phyloP scores from a whole-genome alignment of 53 echinoderm and acorn worm genomes.

The Mesocentrotus franciscanus region DNA sequence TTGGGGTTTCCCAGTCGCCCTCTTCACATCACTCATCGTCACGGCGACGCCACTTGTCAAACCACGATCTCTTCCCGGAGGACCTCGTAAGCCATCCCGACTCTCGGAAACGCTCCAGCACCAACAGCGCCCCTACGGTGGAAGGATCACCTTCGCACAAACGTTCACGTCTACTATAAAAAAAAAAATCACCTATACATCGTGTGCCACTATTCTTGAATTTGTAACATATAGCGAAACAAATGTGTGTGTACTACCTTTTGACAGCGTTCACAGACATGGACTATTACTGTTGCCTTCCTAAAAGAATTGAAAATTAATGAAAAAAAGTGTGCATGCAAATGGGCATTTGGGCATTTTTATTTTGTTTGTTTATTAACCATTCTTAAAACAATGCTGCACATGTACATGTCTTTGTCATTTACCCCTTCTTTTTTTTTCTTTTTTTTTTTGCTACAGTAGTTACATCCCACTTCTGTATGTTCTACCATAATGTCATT shows the following conservation, averaged over 20 bases:
- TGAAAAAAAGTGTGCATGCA: background rate
- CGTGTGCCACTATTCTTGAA: slow-evolving; percentile 22
- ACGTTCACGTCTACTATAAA: slow-evolving; percentile 79
- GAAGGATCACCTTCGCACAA: slow-evolving; percentile 96
- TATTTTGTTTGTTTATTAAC: background rate
- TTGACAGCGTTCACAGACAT: background rate
- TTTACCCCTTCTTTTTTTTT: background rate
- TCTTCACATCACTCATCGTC: slow-evolving; percentile 79
- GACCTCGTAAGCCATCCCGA: slow-evolving; percentile 88
- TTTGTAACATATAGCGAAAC: slow-evolving; percentile 1
- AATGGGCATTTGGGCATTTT: slow-evolving; percentile 1
- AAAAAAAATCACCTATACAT: background rate
- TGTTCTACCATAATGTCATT: background rate
- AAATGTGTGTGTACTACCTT: slow-evolving; percentile 15
- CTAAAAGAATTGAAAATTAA: background rate
- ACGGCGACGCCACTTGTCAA: slow-evolving; percentile 77
- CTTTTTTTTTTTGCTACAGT: background rate
- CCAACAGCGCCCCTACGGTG: slow-evolving; percentile 75
- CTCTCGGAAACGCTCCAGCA: slow-evolving; percentile 80
- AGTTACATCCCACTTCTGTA: background rate
- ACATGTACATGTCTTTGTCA: slow-evolving; percentile 3
- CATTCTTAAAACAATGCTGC: background rate
- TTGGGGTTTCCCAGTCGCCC: slow-evolving; percentile 95
- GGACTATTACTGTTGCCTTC: slow-evolving; percentile 26
- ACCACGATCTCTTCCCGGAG: slow-evolving; percentile 87